Base-by-base conservation (phyloP, 2,797 vertebrate genomes). In the Cebuella pygmaea region DNA sequence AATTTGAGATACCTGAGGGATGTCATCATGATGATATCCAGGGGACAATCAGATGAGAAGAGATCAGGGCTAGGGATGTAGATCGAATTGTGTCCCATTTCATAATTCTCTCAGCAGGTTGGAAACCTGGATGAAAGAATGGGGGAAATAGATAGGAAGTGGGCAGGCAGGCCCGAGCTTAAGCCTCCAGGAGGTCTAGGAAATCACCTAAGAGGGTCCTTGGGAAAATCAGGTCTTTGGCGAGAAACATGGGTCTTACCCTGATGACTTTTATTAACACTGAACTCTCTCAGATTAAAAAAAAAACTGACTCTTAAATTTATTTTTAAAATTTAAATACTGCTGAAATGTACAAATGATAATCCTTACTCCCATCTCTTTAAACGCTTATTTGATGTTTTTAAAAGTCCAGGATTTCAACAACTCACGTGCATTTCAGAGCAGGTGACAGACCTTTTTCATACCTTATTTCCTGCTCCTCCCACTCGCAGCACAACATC, bases 401-500 rank as follows among this genome's bases (percentile, higher is more conserved):
- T 44, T 19, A 90, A 22, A 83, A 39, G n/a, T 48, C 67, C 44
- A 36, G 22, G 5, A 67, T 80, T 55, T 70, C 83, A 22, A 0
- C 12, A 78, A 81, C 6, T 27, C 14, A 24, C 4, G 0, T n/a
- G 22, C 41, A 39, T 46, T 39, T 78, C 22, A 46, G 36, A 5
- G 5, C 6, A 19, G 20, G 39, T 4, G 59, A 59, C 26, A 52
- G 33, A 19, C 0, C 1, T 10, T 89, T 12, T 91, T 46, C 85
- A 48, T 98, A 99, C 99, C 99, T 99, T 99, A 98, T 99, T 99
- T 93, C 99, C 99, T 89, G 99, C 99, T 89, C 99, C 99, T n/a
- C n/a, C n/a, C n/a, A n/a, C n/a, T n/a, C n/a, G n/a, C n/a, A n/a
- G n/a, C n/a, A n/a, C n/a, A n/a, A n/a, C n/a, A n/a, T n/a, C n/a